A percentile compares a stretch with the other conserved stretches of the same genome.
Evolutionary conservation across 2,797 vertebrate species (phyloP).

Genomic region (Eulemur rubriventer): DNA sequence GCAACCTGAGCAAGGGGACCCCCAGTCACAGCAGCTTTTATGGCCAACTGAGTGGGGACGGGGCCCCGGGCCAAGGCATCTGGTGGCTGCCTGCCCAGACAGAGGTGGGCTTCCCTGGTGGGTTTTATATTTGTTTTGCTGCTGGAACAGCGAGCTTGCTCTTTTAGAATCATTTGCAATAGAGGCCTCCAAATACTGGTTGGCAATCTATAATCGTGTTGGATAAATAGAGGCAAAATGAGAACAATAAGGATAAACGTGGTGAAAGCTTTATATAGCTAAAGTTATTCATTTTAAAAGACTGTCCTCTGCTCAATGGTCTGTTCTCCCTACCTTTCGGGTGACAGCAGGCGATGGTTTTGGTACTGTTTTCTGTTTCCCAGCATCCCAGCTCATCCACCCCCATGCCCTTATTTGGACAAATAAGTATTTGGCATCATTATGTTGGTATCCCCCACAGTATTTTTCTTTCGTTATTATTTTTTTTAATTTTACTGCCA

Average conservation of each 20-base stretch:
- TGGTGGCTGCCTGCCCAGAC: neutral
- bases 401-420: neutral
- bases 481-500: neutral
- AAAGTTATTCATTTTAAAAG: neutral
- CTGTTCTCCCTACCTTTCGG: neutral
- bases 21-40: neutral
- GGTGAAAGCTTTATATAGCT: neutral
- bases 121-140: neutral
- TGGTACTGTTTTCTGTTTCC: neutral
- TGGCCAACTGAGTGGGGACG: neutral
- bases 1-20: neutral
- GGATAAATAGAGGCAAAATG: neutral
- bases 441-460: neutral
- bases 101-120: neutral
- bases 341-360: neutral
- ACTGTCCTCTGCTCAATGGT: neutral
- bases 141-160: neutral
- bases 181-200: neutral
- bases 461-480: neutral
- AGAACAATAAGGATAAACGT: neutral
- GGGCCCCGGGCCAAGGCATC: neutral
- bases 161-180: neutral
- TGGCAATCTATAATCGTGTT: neutral
- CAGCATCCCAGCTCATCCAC: neutral
- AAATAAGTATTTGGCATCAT: neutral